Evolutionary conservation across 2,888 invertebrate species (phyloP).

Genomic region (Cenopis cana): DNA sequence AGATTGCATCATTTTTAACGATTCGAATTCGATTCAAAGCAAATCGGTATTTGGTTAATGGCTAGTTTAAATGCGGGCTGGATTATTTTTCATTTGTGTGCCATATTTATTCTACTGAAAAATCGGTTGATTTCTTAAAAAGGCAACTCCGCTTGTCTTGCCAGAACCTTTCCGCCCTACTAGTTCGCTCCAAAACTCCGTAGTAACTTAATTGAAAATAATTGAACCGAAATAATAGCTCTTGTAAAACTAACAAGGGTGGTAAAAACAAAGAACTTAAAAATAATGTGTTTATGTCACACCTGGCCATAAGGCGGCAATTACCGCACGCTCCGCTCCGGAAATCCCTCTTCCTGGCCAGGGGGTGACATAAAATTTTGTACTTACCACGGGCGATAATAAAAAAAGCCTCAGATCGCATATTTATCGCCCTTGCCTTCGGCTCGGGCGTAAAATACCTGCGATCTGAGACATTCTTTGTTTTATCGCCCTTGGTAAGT

Average conservation of each 20-base stretch:
- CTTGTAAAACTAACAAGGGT: constrained; percentile 21
- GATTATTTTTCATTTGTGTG: not conserved
- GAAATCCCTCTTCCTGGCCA: no score
- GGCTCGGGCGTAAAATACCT: no score
- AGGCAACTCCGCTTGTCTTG: not conserved
- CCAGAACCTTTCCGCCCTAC: constrained; percentile 19
- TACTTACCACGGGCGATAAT: no score
- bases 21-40: constrained; percentile 14
- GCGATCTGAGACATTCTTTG: no score
- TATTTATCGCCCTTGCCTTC: no score
- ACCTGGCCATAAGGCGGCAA: no score
- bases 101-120: not conserved
- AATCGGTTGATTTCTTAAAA: not conserved
- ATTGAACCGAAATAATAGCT: constrained; percentile 25
- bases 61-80: constrained; percentile 19
- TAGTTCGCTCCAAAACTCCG: constrained; percentile 2
- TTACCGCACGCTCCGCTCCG: no score
- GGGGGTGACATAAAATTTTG: no score
- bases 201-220: constrained; percentile 12
- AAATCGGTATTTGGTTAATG: constrained; percentile 28
- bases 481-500: no score
- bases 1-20: constrained; percentile 27
- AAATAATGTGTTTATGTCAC: no score
- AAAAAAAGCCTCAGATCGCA: no score
- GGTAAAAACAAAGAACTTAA: no score